Base-by-base conservation (phyloP, 2,113 vertebrate genomes). In the Grantiella picta region DNA sequence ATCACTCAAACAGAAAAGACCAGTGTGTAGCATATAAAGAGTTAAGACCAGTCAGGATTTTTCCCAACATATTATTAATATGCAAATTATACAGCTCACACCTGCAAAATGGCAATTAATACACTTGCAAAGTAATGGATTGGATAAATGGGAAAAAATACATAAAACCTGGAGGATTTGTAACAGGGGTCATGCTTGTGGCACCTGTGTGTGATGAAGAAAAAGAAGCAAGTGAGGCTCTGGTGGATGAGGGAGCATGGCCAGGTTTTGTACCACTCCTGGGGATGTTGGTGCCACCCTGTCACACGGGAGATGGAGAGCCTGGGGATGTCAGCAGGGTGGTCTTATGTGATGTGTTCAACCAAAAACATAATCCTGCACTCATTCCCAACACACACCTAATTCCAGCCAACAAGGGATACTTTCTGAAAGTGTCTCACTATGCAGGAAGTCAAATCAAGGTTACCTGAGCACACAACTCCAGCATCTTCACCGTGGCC, bases 391-490 rank as follows among this genome's bases (percentile, higher is more conserved):
- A 7, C 2, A 8, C 1, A 45, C 3, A n/a, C 0, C 0, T 0
- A 7, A 9, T 0, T 29, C 5, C 1, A 3, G 6, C 8, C 2
- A 25, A 33, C 7, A 18, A 19, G 10, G 15, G 22, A 0, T 8
- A 5, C 2, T 9, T 29, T 2, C 3, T 9, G 8, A 59, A 20
- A 22, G 9, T 0, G 0, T 16, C 1, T 4, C 4, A 1, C 1
- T 1, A 11, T 6, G 13, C 2, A n/a, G 8, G 5, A 18, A 52
- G 33, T 5, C 6, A 31, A 20, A 73, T 7, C n/a, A 24, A 6
- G 0, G 5, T 11, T 92, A 97, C 97, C 96, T 93, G 96, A 91
- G 25, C 97, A 97, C 57, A 97, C 35, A 56, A 95, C 92, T 1
- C 96, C 24, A 3, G 97, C 96, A 3, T 97, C 97, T 63, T 97